Percentiles rank a stretch among this genome's conserved stretches.
Evolutionary conservation across 2,888 invertebrate species (phyloP).

Genomic region (Nematopogon swammerdamellus): DNA sequence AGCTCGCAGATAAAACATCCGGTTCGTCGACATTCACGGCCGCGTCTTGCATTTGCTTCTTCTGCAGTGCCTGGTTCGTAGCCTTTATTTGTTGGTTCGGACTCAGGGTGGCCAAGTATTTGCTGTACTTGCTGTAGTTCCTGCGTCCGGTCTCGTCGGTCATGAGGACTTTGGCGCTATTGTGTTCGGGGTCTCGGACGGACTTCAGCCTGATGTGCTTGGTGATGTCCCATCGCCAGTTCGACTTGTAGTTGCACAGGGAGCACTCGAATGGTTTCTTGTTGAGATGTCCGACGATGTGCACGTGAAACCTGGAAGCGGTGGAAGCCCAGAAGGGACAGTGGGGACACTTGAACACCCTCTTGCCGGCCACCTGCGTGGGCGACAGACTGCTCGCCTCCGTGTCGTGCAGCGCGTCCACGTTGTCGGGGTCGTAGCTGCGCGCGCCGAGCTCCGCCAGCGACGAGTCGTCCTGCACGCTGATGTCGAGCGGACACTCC

Average conservation of each 20-base stretch:
- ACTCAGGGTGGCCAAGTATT: conserved; percentile 71
- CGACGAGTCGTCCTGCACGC: conserved; percentile 45
- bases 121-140: conserved; percentile 91
- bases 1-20: not conserved
- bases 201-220: conserved; percentile 92
- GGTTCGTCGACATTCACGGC: conserved; percentile 45
- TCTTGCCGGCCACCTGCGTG: conserved; percentile 62
- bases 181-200: conserved; percentile 78
- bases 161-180: conserved; percentile 79
- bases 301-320: conserved; percentile 89
- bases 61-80: not conserved
- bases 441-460: conserved; percentile 23
- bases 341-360: conserved; percentile 90
- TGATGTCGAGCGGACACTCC: conserved; percentile 39
- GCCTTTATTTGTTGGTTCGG: conserved; percentile 42
- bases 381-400: conserved; percentile 62
- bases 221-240: conserved; percentile 96
- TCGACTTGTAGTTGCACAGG: conserved; percentile 87
- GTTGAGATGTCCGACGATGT: conserved; percentile 89
- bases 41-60: conserved; percentile 34
- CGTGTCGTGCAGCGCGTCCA: conserved; percentile 28
- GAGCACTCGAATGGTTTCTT: conserved; percentile 96
- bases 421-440: conserved; percentile 32
- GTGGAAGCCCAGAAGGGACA: conserved; percentile 92
- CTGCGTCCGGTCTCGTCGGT: conserved; percentile 88